Base-by-base conservation (phyloP, 2,797 vertebrate species). In the Decapterus maruadsi region DNA sequence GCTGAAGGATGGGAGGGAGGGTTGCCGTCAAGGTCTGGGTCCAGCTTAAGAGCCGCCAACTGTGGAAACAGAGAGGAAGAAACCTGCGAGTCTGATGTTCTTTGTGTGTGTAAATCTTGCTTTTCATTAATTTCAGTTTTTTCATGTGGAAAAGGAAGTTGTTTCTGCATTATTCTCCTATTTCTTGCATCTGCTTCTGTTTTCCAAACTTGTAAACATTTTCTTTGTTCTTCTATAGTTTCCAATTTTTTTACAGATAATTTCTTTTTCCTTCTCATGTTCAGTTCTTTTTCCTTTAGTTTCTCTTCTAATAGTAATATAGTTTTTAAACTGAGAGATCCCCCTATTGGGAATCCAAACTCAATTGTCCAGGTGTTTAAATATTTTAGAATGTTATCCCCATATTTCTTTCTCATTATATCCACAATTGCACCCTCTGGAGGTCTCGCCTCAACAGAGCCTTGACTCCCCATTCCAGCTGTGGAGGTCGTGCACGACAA, bases 281-380 rank as follows among this genome's bases (percentile, higher is more conserved):
- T 1, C n/a, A 19, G 26, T 26, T 48, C 46, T 48, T 48, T 19
- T n/a, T 8, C 2, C 3, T 48, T 48, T 17, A n/a, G 17, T 48
- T 19, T 48, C 29, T 7, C 11, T 8, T 55, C 26, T 26, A 26
- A 26, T 26, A 26, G 26, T 26, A 26, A 26, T 1, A 26, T 26
- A 26, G 1, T 26, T 26, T 26, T 55, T 55, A 19, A 48, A n/a
- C 17, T 48, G 16, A 48, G 46, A 17, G 46, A 58, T 38, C 34
- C 2, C 20, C 59, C 20, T 29, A 14, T n/a, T 64, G 45, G 29
- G 61, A 64, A 64, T 34, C 61, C 61, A 48, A 64, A 34, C 45
- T 64, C 45, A 34, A 17, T 1, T 48, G 61, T 20, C 61, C 29
- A 50, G 61, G 20, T 11, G 34, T 63, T 63, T 48, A 63, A 63